Conservation (phyloP, 2,113 vertebrate species). For the Leucopsar rothschildi region DNA sequence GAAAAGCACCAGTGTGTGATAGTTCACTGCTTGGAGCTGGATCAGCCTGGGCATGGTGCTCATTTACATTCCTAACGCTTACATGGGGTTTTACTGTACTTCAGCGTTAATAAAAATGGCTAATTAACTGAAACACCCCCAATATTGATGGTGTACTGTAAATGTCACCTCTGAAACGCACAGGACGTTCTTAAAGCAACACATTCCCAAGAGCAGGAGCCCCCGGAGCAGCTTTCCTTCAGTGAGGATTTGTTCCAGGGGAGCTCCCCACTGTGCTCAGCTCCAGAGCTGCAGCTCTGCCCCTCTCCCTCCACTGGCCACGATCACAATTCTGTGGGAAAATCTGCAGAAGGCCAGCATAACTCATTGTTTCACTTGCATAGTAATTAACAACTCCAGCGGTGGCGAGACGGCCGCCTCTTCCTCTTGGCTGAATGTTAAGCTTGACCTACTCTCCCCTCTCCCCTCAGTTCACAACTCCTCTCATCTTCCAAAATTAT, state of each 20-base stretch:
- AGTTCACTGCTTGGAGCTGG: not conserved
- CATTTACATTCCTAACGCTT: constrained; percentile 53
- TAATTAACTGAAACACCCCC: constrained; percentile 56
- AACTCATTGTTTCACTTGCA: constrained; percentile 41
- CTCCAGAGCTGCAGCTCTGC: not conserved
- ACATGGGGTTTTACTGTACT: constrained; percentile 37
- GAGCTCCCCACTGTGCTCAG: not conserved
- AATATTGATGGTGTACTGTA: constrained; percentile 40
- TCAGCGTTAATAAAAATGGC: constrained; percentile 50
- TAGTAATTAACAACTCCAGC: constrained; percentile 54
- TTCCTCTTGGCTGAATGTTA: constrained; percentile 51
- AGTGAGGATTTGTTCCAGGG: accelerated
- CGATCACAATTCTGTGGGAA: constrained; percentile 45
- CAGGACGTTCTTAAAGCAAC: not conserved
- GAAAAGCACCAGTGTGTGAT: not conserved
- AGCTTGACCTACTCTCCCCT: constrained; percentile 52
- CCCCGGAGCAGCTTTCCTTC: not conserved
- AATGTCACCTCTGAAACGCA: constrained; percentile 32
- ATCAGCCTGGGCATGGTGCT: not conserved
- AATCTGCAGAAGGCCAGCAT: not conserved
- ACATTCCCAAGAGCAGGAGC: accelerated
- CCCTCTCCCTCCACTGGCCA: not conserved
- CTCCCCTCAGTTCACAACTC: constrained; percentile 50
- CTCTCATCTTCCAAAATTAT: constrained; percentile 69
- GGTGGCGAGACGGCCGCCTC: not conserved